phyloP scores from a whole-genome alignment of 2,113 vertebrate genomes.

The Eulemur macaco region DNA sequence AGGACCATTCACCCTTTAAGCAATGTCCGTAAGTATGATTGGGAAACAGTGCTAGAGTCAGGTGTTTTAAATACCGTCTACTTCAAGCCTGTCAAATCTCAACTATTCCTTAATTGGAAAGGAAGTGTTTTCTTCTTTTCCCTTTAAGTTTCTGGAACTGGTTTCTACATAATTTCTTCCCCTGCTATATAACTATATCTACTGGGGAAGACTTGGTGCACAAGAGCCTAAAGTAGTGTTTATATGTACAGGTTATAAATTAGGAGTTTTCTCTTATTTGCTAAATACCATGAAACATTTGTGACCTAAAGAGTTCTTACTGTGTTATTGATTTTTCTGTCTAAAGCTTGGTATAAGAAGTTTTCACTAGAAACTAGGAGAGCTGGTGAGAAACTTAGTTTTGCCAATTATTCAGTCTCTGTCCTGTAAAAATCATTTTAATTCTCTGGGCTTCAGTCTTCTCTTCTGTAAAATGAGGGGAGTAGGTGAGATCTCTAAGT shows the following conservation, averaged over 20 bases:
- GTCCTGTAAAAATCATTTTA: constrained; percentile 3
- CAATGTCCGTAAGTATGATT: neutral
- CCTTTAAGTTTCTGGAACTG: neutral
- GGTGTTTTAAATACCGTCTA: neutral
- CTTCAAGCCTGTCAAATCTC: neutral
- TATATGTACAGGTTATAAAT: neutral
- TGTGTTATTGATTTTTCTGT: neutral
- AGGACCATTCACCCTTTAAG: neutral
- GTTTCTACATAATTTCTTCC: neutral
- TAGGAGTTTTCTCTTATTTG: neutral
- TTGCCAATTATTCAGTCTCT: neutral
- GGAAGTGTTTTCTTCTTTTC: neutral
- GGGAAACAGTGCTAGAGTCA: neutral
- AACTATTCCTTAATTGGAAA: neutral
- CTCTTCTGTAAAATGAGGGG: neutral
- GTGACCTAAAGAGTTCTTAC: neutral
- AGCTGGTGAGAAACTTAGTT: neutral
- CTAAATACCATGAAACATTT: neutral
- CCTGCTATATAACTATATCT: neutral
- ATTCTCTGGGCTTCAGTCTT: neutral
- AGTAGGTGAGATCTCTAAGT: neutral
- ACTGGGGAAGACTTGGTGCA: neutral
- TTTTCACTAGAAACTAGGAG: neutral
- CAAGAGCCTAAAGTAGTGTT: neutral
- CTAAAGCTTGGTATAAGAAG: neutral